A percentile compares a stretch with the other conserved stretches of the same genome.
Evolutionary conservation across 2,888 invertebrate species (phyloP).

Genomic region (Carabus problematicus): DNA sequence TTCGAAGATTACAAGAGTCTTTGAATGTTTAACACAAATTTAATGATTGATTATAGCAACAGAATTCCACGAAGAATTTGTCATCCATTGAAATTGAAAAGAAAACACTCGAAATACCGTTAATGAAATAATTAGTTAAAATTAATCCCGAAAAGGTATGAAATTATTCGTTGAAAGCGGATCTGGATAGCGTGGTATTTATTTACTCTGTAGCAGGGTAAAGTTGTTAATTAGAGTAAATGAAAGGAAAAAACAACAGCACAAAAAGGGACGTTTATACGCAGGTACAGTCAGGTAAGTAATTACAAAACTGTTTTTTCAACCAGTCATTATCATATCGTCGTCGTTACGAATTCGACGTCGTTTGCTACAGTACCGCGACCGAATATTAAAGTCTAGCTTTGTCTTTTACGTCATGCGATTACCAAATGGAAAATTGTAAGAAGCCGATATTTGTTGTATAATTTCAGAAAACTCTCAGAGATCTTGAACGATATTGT

Average conservation of each 20-base stretch:
- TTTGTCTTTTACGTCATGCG: too few species aligned
- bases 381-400: background rate
- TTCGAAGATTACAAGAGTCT: too few species aligned
- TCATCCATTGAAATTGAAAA: background rate
- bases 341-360: conserved; percentile 29
- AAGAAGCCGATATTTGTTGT: background rate
- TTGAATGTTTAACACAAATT: too few species aligned
- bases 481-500: too few species aligned
- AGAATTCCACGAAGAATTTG: background rate
- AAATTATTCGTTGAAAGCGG: conserved; percentile 31
- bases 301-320: conserved; percentile 25
- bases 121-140: conserved; percentile 38
- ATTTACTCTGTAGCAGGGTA: background rate
- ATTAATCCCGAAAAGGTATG: conserved; percentile 32
- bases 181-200: conserved; percentile 17
- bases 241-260: conserved; percentile 24
- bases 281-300: conserved; percentile 17
- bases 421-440: too few species aligned
- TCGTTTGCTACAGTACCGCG: background rate
- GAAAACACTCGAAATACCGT: background rate
- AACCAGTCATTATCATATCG: conserved; percentile 34
- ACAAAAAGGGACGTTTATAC: conserved; percentile 21
- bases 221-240: conserved; percentile 29
- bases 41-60: too few species aligned
- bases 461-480: too few species aligned